A percentile compares a stretch with the other conserved stretches of the same genome.
phyloP scores from a whole-genome alignment of 2,113 vertebrate species.

The Cottus gobio region DNA sequence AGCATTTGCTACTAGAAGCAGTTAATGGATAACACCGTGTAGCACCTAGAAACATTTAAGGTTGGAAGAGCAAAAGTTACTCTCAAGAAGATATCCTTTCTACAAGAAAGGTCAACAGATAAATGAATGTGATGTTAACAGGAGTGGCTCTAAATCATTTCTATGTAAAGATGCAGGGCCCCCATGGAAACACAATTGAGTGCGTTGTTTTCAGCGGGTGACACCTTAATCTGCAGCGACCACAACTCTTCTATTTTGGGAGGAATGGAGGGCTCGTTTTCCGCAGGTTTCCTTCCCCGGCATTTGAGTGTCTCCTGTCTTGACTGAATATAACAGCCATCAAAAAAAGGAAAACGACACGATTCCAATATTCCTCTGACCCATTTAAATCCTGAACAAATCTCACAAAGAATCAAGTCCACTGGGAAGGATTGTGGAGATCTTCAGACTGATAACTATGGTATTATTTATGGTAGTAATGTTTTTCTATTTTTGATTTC shows the following conservation, averaged over 20 bases:
- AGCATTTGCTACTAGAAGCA: slow-evolving; percentile 8
- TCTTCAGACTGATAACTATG: slow-evolving; percentile 8
- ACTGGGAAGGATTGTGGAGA: slow-evolving; percentile 2
- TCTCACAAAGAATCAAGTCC: slow-evolving; percentile 24
- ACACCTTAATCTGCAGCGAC: slow-evolving; percentile 52
- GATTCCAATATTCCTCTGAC: slow-evolving; percentile 23
- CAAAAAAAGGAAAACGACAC: slow-evolving; percentile 16
- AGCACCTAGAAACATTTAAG: slow-evolving; percentile 34
- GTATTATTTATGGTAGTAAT: neutral
- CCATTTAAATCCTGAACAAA: slow-evolving; percentile 40
- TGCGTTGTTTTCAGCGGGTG: slow-evolving; percentile 38
- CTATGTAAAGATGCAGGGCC: slow-evolving; percentile 32
- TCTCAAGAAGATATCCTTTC: slow-evolving; percentile 47
- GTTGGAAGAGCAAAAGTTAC: slow-evolving; percentile 32
- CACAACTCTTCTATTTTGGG: slow-evolving; percentile 56
- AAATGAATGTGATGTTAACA: slow-evolving; percentile 58
- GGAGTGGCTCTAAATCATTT: slow-evolving; percentile 44
- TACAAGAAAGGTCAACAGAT: slow-evolving; percentile 56
- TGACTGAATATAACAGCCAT: slow-evolving; percentile 31
- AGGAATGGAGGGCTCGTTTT: slow-evolving; percentile 13
- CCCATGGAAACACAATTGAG: slow-evolving; percentile 47
- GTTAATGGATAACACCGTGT: slow-evolving; percentile 14
- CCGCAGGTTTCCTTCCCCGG: slow-evolving; percentile 12
- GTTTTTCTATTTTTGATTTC: neutral
- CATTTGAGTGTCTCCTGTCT: slow-evolving; percentile 19